Evolutionary conservation across 2,113 vertebrate species (phyloP).

Genomic region (Campylomormyrus numenius): DNA sequence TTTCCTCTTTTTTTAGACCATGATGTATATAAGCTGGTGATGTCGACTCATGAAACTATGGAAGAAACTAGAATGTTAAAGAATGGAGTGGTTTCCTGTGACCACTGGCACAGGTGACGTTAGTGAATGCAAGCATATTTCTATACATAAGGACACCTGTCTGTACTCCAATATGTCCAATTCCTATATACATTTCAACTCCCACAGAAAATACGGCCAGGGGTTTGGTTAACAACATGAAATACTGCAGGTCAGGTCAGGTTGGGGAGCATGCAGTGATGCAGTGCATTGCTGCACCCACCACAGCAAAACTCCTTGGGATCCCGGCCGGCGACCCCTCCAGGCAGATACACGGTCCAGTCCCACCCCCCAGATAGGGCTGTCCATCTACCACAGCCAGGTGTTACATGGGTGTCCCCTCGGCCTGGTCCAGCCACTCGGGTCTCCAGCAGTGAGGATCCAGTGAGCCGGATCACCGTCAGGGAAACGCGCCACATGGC

Average conservation of each 20-base stretch:
- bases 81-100: not conserved
- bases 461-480: too few species aligned
- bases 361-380: too few species aligned
- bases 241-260: not conserved
- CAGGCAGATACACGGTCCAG: too few species aligned
- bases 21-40: not conserved
- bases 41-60: not conserved
- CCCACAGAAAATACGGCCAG: not conserved
- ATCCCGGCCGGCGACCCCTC: too few species aligned
- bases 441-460: too few species aligned
- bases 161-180: not conserved
- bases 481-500: too few species aligned
- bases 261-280: too few species aligned
- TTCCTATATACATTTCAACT: not conserved
- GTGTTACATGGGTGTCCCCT: too few species aligned
- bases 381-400: too few species aligned
- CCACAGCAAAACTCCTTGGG: too few species aligned
- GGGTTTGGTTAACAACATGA: not conserved
- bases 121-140: not conserved
- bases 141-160: not conserved
- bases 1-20: slow-evolving; percentile 27
- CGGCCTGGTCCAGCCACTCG: too few species aligned
- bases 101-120: not conserved
- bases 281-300: too few species aligned
- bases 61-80: not conserved